Evolutionary conservation across 2,888 invertebrate genomes (phyloP).

Genomic region (Protodeltote pygarga): DNA sequence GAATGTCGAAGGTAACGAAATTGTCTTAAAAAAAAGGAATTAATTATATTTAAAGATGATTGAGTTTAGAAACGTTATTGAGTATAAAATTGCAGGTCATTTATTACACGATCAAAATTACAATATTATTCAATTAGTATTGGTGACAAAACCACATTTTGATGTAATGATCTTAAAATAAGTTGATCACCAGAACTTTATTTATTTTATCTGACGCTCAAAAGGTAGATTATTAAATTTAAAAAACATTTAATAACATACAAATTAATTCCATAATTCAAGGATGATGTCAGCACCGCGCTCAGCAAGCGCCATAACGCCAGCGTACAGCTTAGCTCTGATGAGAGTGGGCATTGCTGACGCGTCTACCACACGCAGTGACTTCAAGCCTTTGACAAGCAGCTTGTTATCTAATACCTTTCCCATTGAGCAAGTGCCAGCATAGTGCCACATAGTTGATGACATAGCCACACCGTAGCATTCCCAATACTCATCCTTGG

Average conservation of each 20-base stretch:
- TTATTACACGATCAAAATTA: too few species aligned
- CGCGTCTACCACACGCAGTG: conserved; percentile 40
- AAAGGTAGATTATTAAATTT: too few species aligned
- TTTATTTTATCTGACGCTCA: too few species aligned
- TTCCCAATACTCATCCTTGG: conserved; percentile 31
- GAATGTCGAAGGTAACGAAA: conserved; percentile 20
- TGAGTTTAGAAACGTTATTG: too few species aligned
- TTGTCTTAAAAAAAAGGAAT: conserved; percentile 14
- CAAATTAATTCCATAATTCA: neutral
- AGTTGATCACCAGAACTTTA: too few species aligned
- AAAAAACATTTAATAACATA: too few species aligned
- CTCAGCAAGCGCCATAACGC: conserved; percentile 36
- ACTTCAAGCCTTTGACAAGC: conserved; percentile 21
- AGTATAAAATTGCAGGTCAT: too few species aligned
- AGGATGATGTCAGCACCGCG: conserved; percentile 25
- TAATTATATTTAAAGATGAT: too few species aligned
- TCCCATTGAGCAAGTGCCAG: conserved; percentile 43
- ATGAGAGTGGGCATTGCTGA: conserved; percentile 30
- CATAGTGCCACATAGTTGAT: conserved; percentile 44
- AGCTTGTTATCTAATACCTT: conserved; percentile 33
- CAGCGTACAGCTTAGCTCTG: conserved; percentile 33
- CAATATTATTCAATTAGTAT: too few species aligned
- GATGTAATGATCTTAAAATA: too few species aligned
- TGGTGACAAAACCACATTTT: too few species aligned
- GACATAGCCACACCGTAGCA: conserved; percentile 38